Evolutionary conservation across 1,140 invertebrate genomes (phyloP).

Genomic region (Ptiloglossa arizonensis): DNA sequence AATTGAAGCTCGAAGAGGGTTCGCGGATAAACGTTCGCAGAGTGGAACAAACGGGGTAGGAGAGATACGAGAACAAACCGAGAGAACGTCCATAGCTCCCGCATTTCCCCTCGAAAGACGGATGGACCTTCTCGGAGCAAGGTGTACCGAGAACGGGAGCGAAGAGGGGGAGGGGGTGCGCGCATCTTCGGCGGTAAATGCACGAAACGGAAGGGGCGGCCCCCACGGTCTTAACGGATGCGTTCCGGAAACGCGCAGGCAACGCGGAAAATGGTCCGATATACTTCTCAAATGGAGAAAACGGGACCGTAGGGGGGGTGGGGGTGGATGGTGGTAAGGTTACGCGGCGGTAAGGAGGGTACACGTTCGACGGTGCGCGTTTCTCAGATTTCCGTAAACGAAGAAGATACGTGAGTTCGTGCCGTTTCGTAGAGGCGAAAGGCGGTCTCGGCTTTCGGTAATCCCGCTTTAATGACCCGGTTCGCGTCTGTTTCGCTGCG

Average conservation of each 20-base stretch:
- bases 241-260: constrained; percentile 46
- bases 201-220: constrained; percentile 51
- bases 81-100: constrained; percentile 44
- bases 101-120: constrained; percentile 53
- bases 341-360: no score
- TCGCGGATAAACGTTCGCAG: constrained; percentile 1
- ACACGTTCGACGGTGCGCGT: background rate
- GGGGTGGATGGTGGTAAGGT: no score
- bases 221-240: constrained; percentile 49
- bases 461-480: constrained; percentile 23
- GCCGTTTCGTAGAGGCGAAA: background rate
- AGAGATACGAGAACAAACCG: constrained; percentile 3
- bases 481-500: background rate
- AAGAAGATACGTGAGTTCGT: constrained; percentile 3
- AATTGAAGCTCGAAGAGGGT: background rate
- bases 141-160: constrained; percentile 55
- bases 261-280: constrained; percentile 48
- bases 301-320: no score
- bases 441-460: background rate
- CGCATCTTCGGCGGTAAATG: constrained; percentile 46
- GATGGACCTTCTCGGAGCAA: constrained; percentile 51
- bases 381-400: constrained; percentile 7
- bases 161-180: no score
- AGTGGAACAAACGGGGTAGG: background rate
- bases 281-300: constrained; percentile 53